Percentiles rank a stretch among this genome's conserved stretches.
phyloP scores from a whole-genome alignment of 2,888 invertebrate species.

The Thelaira solivaga region DNA sequence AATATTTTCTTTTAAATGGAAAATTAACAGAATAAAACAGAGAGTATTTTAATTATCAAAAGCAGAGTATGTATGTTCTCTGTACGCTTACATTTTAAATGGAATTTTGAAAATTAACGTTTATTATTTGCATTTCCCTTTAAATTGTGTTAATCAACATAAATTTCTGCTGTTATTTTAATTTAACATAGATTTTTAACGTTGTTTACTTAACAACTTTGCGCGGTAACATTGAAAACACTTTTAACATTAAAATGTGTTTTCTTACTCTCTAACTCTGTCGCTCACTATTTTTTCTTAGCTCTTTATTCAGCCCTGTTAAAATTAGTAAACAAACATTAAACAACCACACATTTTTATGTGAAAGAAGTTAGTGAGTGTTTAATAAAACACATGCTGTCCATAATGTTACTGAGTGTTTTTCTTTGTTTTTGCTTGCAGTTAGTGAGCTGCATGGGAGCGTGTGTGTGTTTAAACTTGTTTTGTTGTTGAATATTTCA shows the following conservation, averaged over 20 bases:
- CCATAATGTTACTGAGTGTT: neutral
- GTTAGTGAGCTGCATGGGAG: neutral
- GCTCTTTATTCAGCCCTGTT: constrained; percentile 46
- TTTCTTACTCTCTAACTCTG: neutral
- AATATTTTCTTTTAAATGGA: too few relatives aligned
- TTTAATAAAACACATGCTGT: constrained; percentile 28
- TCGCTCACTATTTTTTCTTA: neutral
- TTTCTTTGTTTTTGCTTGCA: constrained; percentile 3
- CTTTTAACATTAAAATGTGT: neutral
- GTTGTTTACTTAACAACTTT: too few relatives aligned
- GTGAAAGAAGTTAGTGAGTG: constrained; percentile 9
- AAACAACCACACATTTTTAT: constrained; percentile 17
- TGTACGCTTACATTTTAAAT: too few relatives aligned
- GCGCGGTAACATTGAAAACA: neutral
- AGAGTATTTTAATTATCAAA: too few relatives aligned
- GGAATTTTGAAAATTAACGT: too few relatives aligned
- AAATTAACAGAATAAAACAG: too few relatives aligned
- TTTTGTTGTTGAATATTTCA: constrained; percentile 45
- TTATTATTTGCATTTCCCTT: too few relatives aligned
- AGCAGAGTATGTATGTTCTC: too few relatives aligned
- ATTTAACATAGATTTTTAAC: too few relatives aligned
- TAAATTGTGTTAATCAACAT: too few relatives aligned
- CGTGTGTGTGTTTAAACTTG: constrained; percentile 44
- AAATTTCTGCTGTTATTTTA: too few relatives aligned
- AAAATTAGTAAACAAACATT: constrained; percentile 41